Conservation (phyloP, 1,140 invertebrate species). For the Thalassaphorura encarpata region DNA sequence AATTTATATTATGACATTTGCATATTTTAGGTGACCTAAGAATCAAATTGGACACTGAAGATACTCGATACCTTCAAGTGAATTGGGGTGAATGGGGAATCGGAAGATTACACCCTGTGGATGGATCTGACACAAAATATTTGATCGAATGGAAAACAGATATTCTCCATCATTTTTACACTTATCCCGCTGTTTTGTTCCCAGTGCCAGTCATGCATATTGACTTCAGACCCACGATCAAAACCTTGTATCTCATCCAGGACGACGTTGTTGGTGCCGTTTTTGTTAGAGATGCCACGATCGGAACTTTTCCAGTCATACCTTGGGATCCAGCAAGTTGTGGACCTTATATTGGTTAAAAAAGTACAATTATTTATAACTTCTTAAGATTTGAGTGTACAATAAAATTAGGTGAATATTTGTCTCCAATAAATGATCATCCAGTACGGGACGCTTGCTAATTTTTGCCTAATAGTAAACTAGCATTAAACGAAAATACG, state of each 20-base stretch:
- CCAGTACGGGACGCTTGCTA: too few species aligned
- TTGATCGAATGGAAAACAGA: not conserved
- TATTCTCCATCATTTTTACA: not conserved
- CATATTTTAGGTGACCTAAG: not conserved
- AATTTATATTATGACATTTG: too few species aligned
- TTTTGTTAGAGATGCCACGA: not conserved
- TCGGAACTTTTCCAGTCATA: not conserved
- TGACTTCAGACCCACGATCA: not conserved
- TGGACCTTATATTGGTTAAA: not conserved
- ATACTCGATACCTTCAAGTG: not conserved
- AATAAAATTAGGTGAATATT: too few species aligned
- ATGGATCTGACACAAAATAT: conserved; percentile 45
- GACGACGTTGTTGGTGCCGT: not conserved
- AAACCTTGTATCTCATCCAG: not conserved
- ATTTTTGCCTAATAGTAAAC: too few species aligned
- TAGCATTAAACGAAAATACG: too few species aligned
- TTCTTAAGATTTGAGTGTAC: too few species aligned
- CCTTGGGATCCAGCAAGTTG: not conserved
- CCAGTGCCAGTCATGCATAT: not conserved
- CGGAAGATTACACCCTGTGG: conserved; percentile 40
- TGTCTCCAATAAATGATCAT: too few species aligned
- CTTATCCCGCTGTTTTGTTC: not conserved
- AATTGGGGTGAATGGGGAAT: not conserved
- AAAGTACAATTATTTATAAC: too few species aligned
- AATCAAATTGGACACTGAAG: not conserved